A percentile compares a stretch with the other conserved stretches of the same genome.
phyloP scores from a whole-genome alignment of 2,888 invertebrate species.

The Melanchra persicariae region DNA sequence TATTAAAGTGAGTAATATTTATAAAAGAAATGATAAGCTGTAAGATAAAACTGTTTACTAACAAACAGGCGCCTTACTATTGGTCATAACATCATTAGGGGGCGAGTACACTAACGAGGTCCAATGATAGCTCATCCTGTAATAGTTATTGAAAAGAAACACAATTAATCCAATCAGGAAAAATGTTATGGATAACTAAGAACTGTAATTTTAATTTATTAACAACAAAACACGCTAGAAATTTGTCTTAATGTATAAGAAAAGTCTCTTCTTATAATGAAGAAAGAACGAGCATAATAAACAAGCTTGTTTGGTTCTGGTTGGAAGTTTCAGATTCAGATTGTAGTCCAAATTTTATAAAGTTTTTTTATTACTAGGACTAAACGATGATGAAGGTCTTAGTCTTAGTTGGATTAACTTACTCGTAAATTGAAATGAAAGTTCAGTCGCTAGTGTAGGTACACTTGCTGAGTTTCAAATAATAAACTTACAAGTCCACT shows the following conservation, averaged over 20 bases:
- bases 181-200: background rate
- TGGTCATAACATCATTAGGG: slow-evolving; percentile 10
- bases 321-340: background rate
- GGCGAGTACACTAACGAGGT: background rate
- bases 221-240: background rate
- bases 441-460: no score
- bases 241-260: background rate
- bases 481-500: no score
- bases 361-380: background rate
- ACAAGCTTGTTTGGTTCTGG: background rate
- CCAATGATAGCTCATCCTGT: slow-evolving; percentile 9
- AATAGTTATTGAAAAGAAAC: slow-evolving; percentile 4
- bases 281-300: background rate
- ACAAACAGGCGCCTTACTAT: slow-evolving; percentile 39
- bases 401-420: no score
- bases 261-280: background rate
- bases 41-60: slow-evolving; percentile 37
- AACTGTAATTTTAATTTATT: background rate
- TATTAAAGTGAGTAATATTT: background rate
- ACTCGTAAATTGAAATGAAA: no score
- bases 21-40: slow-evolving; percentile 27
- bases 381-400: background rate
- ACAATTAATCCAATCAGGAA: background rate
- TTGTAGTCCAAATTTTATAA: no score
- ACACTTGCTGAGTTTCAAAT: no score